Conservation (phyloP, 2,888 invertebrate genomes). For the Lumbricus terrestris region DNA sequence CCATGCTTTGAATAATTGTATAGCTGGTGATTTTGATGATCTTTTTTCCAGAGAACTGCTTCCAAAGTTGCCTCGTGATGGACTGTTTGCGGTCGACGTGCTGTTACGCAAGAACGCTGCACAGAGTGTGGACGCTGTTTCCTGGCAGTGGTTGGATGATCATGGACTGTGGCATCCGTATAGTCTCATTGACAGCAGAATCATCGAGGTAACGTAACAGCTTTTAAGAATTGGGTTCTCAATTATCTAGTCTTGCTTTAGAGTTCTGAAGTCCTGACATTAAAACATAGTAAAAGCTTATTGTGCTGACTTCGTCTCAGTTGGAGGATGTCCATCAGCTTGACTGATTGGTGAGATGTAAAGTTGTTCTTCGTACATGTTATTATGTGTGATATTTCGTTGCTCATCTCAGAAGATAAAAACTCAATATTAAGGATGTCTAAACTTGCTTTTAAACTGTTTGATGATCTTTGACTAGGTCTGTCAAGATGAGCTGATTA, state of each 20-base stretch:
- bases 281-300: neutral
- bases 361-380: neutral
- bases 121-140: slow-evolving; percentile 72
- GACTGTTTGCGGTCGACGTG: slow-evolving; percentile 89
- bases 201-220: slow-evolving; percentile 74
- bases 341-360: neutral
- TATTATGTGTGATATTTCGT: neutral
- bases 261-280: neutral
- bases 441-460: neutral
- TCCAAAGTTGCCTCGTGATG: slow-evolving; percentile 91
- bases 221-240: neutral
- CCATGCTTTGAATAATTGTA: neutral
- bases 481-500: neutral
- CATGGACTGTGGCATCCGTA: slow-evolving; percentile 87
- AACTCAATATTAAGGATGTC: neutral
- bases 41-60: slow-evolving; percentile 73
- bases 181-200: slow-evolving; percentile 86
- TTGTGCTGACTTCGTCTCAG: neutral
- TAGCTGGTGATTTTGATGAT: neutral
- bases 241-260: neutral
- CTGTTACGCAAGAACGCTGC: slow-evolving; percentile 66
- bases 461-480: neutral
- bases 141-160: slow-evolving; percentile 98
- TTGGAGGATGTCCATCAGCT: neutral
- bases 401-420: neutral